A percentile compares a stretch with the other conserved stretches of the same genome.
Conservation (phyloP, 2,797 vertebrate species). For the Lutjanus campechanus region DNA sequence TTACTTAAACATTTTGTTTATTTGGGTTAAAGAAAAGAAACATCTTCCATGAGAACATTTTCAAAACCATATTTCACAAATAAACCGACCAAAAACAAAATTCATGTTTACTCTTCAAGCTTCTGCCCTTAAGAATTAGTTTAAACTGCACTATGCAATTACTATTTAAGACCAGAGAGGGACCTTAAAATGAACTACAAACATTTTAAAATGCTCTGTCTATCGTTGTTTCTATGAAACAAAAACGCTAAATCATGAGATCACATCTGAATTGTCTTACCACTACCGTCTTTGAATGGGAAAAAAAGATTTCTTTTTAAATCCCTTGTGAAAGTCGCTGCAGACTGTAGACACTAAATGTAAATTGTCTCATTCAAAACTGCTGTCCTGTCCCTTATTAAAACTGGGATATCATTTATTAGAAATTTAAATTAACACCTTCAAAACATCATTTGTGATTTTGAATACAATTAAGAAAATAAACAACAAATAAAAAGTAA, state of each 20-base stretch:
- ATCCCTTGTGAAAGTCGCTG: neutral
- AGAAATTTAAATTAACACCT: neutral
- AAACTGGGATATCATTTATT: conserved; percentile 5
- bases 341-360: neutral
- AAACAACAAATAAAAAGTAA: no score
- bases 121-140: neutral
- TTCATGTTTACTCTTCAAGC: neutral
- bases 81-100: neutral
- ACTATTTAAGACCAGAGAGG: neutral
- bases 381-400: neutral
- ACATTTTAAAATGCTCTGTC: neutral
- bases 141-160: neutral
- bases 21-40: neutral
- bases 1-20: neutral
- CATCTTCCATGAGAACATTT: neutral
- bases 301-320: neutral
- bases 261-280: neutral
- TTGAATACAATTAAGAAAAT: neutral
- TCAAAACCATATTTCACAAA: neutral
- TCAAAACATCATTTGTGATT: conserved; percentile 4
- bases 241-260: neutral
- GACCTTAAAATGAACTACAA: neutral
- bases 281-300: neutral
- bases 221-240: conserved; percentile 13
- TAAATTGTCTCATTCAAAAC: conserved; percentile 3